Percentiles rank a stretch among this genome's conserved stretches.
Evolutionary conservation across 2,888 invertebrate genomes (phyloP).

Genomic region (Agrochola lychnidis): DNA sequence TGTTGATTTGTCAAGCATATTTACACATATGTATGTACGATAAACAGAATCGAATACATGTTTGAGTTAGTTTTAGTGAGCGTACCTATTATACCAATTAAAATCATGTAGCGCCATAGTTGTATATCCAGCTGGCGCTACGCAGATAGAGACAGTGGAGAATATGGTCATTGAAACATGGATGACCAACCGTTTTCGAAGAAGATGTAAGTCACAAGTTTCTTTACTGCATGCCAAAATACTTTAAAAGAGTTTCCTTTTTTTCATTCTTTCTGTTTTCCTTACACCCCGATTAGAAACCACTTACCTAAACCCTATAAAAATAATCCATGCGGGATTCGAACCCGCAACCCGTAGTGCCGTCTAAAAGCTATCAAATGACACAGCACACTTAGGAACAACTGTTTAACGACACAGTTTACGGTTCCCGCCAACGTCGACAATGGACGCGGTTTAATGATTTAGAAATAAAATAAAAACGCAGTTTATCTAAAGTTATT

Average conservation of each 20-base stretch:
- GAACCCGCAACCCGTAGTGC: slow-evolving; percentile 25
- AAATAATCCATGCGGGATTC: background rate
- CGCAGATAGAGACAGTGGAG: background rate
- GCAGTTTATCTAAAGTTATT: background rate
- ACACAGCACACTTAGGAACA: background rate
- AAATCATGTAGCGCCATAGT: background rate
- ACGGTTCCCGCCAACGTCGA: background rate
- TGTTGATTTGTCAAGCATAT: background rate
- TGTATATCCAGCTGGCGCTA: background rate
- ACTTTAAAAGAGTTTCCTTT: background rate
- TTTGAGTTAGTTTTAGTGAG: slow-evolving; percentile 2
- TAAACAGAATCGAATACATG: background rate
- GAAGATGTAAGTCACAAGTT: slow-evolving; percentile 15
- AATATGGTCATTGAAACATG: background rate
- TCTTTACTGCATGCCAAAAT: background rate
- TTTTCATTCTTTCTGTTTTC: background rate
- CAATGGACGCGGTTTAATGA: background rate
- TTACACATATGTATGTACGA: background rate
- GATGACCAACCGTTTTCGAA: background rate
- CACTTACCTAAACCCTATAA: background rate
- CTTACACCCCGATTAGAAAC: background rate
- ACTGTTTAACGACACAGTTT: background rate
- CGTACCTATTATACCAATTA: no score
- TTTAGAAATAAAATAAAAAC: slow-evolving; percentile 5
- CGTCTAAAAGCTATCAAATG: background rate